A percentile compares a stretch with the other conserved stretches of the same genome.
Conservation (phyloP, 2,888 invertebrate genomes). For the Noctuana brunneofusca region DNA sequence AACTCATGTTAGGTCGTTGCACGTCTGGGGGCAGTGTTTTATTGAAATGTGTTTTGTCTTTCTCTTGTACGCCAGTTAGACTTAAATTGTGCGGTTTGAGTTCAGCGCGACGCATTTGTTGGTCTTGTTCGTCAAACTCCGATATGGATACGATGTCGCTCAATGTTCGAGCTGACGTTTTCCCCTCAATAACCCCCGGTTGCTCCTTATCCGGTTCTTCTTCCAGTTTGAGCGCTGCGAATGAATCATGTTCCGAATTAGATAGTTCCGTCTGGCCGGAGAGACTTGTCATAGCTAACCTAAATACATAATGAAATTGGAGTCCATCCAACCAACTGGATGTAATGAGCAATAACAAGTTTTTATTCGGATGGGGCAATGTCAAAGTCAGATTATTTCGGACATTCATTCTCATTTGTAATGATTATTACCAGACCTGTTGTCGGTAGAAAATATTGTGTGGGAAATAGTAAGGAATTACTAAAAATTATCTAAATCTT, state of each 20-base stretch:
- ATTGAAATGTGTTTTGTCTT: conserved; percentile 53
- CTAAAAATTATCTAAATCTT: too few species aligned
- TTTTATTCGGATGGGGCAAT: conserved; percentile 22
- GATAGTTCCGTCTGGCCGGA: conserved; percentile 33
- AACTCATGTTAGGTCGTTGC: conserved; percentile 64
- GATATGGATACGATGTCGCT: conserved; percentile 89
- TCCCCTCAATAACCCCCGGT: conserved; percentile 70
- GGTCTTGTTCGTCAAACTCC: conserved; percentile 87
- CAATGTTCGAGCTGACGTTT: conserved; percentile 86
- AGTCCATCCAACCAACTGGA: conserved; percentile 35
- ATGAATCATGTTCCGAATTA: conserved; percentile 47
- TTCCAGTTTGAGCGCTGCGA: conserved; percentile 82
- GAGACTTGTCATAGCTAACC: conserved; percentile 34
- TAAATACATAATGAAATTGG: conserved; percentile 39
- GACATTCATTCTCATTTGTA: neutral
- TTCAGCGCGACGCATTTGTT: conserved; percentile 79
- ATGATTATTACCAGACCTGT: neutral
- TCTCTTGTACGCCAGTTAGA: conserved; percentile 48
- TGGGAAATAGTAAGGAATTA: neutral
- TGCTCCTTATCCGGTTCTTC: conserved; percentile 78
- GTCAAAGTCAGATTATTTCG: conserved; percentile 28
- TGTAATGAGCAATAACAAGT: conserved; percentile 18
- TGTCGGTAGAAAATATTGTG: neutral
- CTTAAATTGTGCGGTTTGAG: conserved; percentile 60
- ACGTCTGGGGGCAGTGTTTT: conserved; percentile 67